Conservation (phyloP, 2,113 vertebrate genomes). For the Cricetomys ansorgei region DNA sequence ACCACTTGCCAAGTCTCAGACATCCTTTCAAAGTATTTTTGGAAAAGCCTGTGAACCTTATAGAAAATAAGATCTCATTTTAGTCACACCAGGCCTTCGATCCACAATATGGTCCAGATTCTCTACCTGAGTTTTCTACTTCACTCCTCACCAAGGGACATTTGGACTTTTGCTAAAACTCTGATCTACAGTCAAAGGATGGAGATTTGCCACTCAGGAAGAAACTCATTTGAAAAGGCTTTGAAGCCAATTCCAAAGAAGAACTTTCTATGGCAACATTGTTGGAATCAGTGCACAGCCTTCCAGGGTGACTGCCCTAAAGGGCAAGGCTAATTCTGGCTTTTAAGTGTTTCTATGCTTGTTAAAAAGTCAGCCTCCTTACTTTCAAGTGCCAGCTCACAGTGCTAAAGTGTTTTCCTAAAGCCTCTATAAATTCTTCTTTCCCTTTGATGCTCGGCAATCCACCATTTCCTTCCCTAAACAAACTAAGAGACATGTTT, state of each 20-base stretch:
- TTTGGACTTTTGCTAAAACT: slow-evolving; percentile 62
- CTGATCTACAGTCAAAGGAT: slow-evolving; percentile 60
- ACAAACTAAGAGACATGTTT: slow-evolving; percentile 69
- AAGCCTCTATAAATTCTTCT: slow-evolving; percentile 76
- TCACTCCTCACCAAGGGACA: slow-evolving; percentile 27
- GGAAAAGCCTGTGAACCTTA: not conserved
- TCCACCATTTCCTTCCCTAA: slow-evolving; percentile 61
- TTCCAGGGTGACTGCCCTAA: slow-evolving; percentile 73
- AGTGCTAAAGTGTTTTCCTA: slow-evolving; percentile 73
- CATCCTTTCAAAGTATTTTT: slow-evolving; percentile 48
- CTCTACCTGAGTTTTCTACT: slow-evolving; percentile 40
- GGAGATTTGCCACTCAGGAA: slow-evolving; percentile 56
- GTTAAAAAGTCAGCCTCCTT: slow-evolving; percentile 75
- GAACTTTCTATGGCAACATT: slow-evolving; percentile 69
- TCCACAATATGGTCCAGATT: slow-evolving; percentile 33
- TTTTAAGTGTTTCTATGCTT: slow-evolving; percentile 74
- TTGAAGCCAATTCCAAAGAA: slow-evolving; percentile 73
- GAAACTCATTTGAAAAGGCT: slow-evolving; percentile 65
- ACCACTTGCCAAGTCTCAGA: slow-evolving; percentile 41
- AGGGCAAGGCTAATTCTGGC: slow-evolving; percentile 74
- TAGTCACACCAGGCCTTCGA: not conserved
- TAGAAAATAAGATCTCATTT: slow-evolving; percentile 25
- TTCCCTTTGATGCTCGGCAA: slow-evolving; percentile 70
- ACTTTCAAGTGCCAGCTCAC: slow-evolving; percentile 65
- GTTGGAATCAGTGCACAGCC: slow-evolving; percentile 52